Evolutionary conservation across 2,113 vertebrate genomes (phyloP), one percentile per base, ranked within the genome.

Genomic region (Prunella himalayana): DNA sequence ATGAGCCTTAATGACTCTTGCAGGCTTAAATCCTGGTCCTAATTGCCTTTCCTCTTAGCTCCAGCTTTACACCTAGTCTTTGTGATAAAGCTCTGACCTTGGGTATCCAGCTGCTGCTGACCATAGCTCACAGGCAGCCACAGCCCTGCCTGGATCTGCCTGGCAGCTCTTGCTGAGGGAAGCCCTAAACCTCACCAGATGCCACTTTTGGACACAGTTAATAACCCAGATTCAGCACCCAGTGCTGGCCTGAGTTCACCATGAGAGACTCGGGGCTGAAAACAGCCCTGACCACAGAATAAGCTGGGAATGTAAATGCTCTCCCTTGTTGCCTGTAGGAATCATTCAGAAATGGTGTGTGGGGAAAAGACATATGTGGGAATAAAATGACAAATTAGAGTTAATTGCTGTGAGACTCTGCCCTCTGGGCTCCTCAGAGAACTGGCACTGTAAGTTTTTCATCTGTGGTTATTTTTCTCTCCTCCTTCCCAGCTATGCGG

Each of bases 401-500:
- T 35, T 92, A 90, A 93, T 68, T 83, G 77, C 60, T 75, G 25
- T 61, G 56, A 57, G 51, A 83, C 16, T 37, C 49, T 93, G 79
- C 90, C 85, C 76, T 88, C 85, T 92, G 88, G 87, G 80, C 69
- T 81, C 76, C 60, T 42, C 22, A 33, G 59, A 82, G 69, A 64
- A 42, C 68, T 73, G 37, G 12, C 51, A 45, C 12, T 80, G 56
- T n/a, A 33, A 41, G 76, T 42, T 66, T 86, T 93, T 84, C 44
- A 81, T 61, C 64, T 71, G 61, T 57, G 60, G 51, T 65, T 57
- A 3, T 41, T 77, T 61, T 60, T 72, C 22, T 42, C 78, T 19
- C 51, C 9, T 92, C 49, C 39, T 86, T 44, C 18, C 13, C 96
- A 99, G 99, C 98, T 50, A 99, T 99, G 97, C 98, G 99, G 56